These are phyloP conservation scores for Nemoura dubitans DNA, from an alignment of 2,888 invertebrate species.

Conservation along the genomic window DNA sequence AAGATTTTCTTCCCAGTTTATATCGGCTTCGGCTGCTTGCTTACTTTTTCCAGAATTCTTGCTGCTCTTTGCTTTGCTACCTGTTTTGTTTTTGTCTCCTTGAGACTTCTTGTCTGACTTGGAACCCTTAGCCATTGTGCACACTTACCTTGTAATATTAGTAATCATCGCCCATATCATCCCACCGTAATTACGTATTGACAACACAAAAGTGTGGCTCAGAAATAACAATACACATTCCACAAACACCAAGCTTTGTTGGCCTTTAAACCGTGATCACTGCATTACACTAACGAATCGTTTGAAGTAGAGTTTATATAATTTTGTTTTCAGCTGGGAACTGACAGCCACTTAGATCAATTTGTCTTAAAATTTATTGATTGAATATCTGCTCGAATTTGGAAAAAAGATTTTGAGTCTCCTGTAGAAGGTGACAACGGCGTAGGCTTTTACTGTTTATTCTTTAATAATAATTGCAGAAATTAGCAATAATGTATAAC, in stretches of 20 bases:
- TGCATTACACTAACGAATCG: too few relatives aligned
- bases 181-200: too few relatives aligned
- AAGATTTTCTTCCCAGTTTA: constrained; percentile 38
- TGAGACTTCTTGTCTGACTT: background rate
- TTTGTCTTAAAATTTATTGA: background rate
- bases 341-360: background rate
- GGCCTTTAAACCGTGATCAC: background rate
- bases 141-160: too few relatives aligned
- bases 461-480: too few relatives aligned
- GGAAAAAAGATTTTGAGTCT: too few relatives aligned
- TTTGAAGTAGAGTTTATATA: too few relatives aligned
- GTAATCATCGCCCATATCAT: too few relatives aligned
- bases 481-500: too few relatives aligned
- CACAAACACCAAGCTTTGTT: background rate
- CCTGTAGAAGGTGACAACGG: too few relatives aligned
- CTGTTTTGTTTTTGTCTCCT: background rate
- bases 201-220: background rate
- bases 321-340: background rate
- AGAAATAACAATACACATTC: background rate
- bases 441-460: too few relatives aligned
- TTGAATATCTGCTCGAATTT: too few relatives aligned
- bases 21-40: background rate
- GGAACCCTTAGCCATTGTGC: background rate
- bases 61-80: background rate
- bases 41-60: background rate